Evolutionary conservation across 2,888 invertebrate genomes (phyloP), one percentile per base, ranked within the genome.

Genomic region (Dyspetes luteomarginatus): DNA sequence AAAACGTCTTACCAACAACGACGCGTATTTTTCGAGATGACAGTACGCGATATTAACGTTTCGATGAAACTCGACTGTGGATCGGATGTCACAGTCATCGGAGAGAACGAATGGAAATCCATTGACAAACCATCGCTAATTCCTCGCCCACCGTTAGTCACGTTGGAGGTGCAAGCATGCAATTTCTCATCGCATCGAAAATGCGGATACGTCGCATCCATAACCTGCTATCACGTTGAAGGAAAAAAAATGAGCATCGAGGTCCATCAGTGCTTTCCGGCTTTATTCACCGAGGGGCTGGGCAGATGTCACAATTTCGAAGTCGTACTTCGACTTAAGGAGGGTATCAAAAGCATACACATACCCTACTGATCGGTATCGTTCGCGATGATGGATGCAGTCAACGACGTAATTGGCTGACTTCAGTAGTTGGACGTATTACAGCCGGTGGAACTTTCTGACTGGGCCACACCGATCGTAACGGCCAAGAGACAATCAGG

Each of bases 391-490:
- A 45, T 69, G 52, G 67, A 78, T 5, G 58, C 81, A 0, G 67
- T 85, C n/a, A 80, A 82, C 15, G 52, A 48, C 9, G 84, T 83
- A 68, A 65, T 86, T 17, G 52, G 77, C 68, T 50, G 69, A 24
- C 75, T 84, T 7, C 78, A 84, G 81, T 9, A 62, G 71, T 58
- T 60, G 17, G 84, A 81, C 22, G 81, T 85, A 30, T 81, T 85
- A 17, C 71, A 83, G 36, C 78, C 81, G 48, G 76, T 74, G 24
- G 75, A 80, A 52, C 60, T 22, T 3, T 81, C 83, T 48, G 82
- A 84, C 62, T 85, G 83, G 85, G 78, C 81, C 9, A 79, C 83
- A 64, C 85, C 83, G 1, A 64, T 84, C 19, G 82, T 84, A 7
- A 79, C 82, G 7, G 76, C 82, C 26, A 81, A 78, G 58, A 85